Conservation (phyloP, 2,888 invertebrate genomes). For the Anarsia innoxiella region DNA sequence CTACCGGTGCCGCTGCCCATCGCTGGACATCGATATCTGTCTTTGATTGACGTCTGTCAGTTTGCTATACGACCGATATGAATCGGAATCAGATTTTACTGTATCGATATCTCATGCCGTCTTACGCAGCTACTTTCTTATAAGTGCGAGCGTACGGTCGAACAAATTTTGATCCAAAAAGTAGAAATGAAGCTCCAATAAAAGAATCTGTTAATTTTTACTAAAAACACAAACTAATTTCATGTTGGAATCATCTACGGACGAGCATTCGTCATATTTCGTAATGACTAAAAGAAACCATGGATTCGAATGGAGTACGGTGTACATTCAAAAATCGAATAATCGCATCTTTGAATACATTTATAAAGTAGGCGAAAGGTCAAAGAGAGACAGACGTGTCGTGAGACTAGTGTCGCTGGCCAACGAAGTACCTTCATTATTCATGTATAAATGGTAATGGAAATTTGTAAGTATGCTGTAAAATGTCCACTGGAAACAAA, state of each 20-base stretch:
- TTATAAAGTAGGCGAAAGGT: slow-evolving; percentile 23
- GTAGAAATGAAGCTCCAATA: too few species aligned
- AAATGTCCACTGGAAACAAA: slow-evolving; percentile 19
- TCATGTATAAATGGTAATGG: slow-evolving; percentile 32
- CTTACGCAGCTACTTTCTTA: slow-evolving; percentile 12
- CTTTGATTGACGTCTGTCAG: slow-evolving; percentile 53
- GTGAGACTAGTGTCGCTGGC: slow-evolving; percentile 18
- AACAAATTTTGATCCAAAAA: too few species aligned
- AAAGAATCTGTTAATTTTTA: too few species aligned
- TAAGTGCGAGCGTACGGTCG: slow-evolving; percentile 2
- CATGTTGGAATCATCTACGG: slow-evolving; percentile 4
- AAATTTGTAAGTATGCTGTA: slow-evolving; percentile 24
- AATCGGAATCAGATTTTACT: slow-evolving; percentile 36
- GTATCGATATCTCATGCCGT: slow-evolving; percentile 14
- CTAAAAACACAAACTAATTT: slow-evolving; percentile 2
- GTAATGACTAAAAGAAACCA: slow-evolving; percentile 13
- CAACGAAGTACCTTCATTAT: slow-evolving; percentile 23
- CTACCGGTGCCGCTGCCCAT: slow-evolving; percentile 26
- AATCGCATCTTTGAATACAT: slow-evolving; percentile 24
- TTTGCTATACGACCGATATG: slow-evolving; percentile 30
- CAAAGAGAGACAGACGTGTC: slow-evolving; percentile 19
- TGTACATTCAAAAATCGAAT: slow-evolving; percentile 19
- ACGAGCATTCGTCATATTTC: slow-evolving; percentile 10
- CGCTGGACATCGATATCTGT: slow-evolving; percentile 33
- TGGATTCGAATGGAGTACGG: too few species aligned